These are phyloP conservation scores for Psammodynastes pulverulentus DNA, from an alignment of 2,113 vertebrate genomes.

Conservation along the genomic window DNA sequence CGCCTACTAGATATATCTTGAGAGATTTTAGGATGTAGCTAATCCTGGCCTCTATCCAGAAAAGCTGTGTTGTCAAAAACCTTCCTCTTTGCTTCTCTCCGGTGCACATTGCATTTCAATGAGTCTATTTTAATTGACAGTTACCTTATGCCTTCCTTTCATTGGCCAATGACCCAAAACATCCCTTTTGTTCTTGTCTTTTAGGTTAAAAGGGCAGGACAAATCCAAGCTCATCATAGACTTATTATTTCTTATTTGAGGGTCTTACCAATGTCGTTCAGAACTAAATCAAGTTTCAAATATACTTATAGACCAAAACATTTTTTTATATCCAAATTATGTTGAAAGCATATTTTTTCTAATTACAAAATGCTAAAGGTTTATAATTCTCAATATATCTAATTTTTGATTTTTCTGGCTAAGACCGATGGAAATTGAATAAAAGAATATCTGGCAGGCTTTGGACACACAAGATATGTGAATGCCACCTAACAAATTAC, in stretches of 20 bases:
- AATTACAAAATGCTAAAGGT: background rate
- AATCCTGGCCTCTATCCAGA: background rate
- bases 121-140: background rate
- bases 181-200: background rate
- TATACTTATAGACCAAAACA: background rate
- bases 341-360: background rate
- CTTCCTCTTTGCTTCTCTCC: background rate
- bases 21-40: background rate
- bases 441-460: background rate
- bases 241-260: background rate
- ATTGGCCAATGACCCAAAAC: background rate
- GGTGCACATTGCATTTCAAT: background rate
- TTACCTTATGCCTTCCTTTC: background rate
- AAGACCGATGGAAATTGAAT: background rate
- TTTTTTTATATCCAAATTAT: background rate
- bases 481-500: background rate
- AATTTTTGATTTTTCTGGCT: background rate
- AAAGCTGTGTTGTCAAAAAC: background rate
- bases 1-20: background rate
- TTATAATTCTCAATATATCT: background rate
- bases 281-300: background rate
- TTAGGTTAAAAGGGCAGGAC: background rate
- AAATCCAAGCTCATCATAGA: background rate
- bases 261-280: background rate
- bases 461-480: background rate